These are phyloP conservation scores for Acanthisitta chloris DNA, from an alignment of 2,113 vertebrate species.

Conservation along the genomic window DNA sequence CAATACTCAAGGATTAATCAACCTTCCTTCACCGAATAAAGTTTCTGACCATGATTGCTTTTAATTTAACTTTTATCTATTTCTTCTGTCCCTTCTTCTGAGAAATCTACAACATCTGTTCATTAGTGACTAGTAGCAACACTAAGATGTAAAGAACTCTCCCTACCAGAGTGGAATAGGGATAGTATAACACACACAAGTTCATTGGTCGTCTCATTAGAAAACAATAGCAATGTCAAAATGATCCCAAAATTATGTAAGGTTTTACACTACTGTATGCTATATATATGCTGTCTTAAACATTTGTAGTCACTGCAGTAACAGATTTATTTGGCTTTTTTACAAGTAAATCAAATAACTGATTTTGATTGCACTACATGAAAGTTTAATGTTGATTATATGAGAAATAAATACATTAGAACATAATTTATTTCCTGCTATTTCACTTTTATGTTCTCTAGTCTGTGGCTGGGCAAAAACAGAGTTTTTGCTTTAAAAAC, in stretches of 20 bases:
- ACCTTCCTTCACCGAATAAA: neutral
- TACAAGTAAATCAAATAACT: neutral
- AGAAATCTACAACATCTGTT: neutral
- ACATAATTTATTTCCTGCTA: neutral
- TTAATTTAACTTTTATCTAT: neutral
- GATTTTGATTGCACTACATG: neutral
- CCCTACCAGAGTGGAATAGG: neutral
- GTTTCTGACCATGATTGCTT: neutral
- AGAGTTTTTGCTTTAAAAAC: neutral
- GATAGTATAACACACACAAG: neutral
- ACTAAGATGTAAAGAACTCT: neutral
- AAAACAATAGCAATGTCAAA: neutral
- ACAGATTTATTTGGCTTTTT: neutral
- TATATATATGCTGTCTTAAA: neutral
- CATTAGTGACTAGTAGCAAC: neutral
- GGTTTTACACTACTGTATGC: neutral
- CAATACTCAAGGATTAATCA: neutral
- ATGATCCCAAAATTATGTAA: neutral
- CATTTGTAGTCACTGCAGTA: neutral
- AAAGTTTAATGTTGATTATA: neutral
- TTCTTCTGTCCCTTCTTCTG: neutral
- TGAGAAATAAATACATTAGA: neutral
- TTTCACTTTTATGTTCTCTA: neutral
- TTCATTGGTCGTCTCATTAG: neutral
- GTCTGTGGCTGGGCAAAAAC: neutral